Conservation (phyloP, 2,797 vertebrate species). For the Phalloptychus januarius region DNA sequence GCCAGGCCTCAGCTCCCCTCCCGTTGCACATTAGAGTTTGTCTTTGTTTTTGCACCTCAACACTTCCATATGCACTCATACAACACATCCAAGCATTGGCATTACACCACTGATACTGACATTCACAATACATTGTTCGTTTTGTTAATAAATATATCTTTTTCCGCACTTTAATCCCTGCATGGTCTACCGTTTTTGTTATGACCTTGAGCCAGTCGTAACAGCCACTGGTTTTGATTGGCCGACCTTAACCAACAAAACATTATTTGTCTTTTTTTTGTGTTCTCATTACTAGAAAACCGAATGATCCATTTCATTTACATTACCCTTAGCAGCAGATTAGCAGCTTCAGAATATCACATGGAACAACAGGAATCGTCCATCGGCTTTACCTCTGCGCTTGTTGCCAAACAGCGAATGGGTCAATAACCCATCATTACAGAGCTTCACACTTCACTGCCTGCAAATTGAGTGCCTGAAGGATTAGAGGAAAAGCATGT, state of each 20-base stretch:
- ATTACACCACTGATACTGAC: too few species aligned
- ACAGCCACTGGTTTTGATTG: background rate
- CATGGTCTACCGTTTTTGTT: too few species aligned
- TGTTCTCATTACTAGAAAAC: background rate
- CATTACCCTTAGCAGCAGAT: conserved; percentile 36
- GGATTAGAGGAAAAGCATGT: conserved; percentile 82
- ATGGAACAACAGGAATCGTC: conserved; percentile 63
- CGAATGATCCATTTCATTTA: conserved; percentile 41
- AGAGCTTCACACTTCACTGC: conserved; percentile 82
- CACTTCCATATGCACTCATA: too few species aligned
- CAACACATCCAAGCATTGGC: too few species aligned
- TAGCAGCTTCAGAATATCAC: conserved; percentile 55
- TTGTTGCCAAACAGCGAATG: conserved; percentile 79
- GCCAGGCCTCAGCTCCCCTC: too few species aligned
- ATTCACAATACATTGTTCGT: too few species aligned
- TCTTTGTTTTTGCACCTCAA: too few species aligned
- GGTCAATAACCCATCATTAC: conserved; percentile 89
- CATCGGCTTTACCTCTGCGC: conserved; percentile 71
- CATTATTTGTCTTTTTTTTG: background rate
- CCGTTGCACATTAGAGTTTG: too few species aligned
- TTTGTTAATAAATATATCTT: too few species aligned
- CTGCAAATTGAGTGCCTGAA: conserved; percentile 86
- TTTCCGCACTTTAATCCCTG: too few species aligned
- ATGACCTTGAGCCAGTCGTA: too few species aligned
- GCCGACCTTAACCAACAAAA: background rate